Percentiles rank a stretch among this genome's conserved stretches.
Evolutionary conservation across 2,888 invertebrate species (phyloP).

Genomic region (Rhaphigaster nebulosa): DNA sequence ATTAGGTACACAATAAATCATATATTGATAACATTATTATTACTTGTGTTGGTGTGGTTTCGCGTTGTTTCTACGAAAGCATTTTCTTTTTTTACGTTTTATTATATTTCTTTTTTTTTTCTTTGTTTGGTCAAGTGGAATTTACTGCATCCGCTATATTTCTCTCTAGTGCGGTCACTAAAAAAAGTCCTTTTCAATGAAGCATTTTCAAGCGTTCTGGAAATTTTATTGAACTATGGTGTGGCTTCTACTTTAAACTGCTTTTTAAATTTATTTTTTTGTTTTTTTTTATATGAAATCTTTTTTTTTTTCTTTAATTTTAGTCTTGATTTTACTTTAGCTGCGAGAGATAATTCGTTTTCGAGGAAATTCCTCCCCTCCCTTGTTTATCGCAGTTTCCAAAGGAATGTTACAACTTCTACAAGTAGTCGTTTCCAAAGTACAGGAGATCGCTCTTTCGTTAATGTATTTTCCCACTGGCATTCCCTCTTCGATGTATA

Average conservation of each 20-base stretch:
- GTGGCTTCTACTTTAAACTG: neutral
- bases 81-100: neutral
- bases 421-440: neutral
- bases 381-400: neutral
- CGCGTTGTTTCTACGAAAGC: neutral
- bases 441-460: neutral
- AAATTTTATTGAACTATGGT: too few relatives aligned
- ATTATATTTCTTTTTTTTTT: neutral
- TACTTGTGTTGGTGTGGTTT: too few relatives aligned
- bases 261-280: too few relatives aligned
- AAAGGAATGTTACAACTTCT: neutral
- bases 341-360: neutral
- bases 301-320: neutral
- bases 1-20: too few relatives aligned
- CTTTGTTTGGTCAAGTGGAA: neutral
- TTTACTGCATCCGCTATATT: conserved; percentile 7
- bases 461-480: neutral
- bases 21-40: too few relatives aligned
- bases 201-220: too few relatives aligned
- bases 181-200: neutral
- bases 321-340: neutral
- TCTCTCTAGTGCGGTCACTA: neutral
- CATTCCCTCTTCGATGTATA: neutral
- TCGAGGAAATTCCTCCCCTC: neutral
- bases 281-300: too few relatives aligned